phyloP scores from a whole-genome alignment of 2,113 vertebrate genomes.

The Actinemys pallida region DNA sequence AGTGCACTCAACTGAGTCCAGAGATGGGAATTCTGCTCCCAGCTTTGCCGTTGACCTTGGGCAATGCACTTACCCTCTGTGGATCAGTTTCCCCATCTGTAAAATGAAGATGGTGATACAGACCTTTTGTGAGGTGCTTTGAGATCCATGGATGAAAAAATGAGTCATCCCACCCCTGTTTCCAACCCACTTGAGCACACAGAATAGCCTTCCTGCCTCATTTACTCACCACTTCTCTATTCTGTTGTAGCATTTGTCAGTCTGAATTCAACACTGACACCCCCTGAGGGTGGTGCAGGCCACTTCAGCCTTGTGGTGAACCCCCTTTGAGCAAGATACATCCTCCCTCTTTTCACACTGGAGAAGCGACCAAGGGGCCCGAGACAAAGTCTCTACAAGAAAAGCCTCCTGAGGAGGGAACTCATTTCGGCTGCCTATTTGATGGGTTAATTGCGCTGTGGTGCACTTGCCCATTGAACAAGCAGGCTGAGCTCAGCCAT shows the following conservation, averaged over 20 bases:
- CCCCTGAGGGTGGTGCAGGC: no score
- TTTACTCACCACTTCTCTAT: neutral
- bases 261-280: no score
- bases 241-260: no score
- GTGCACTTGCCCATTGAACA: neutral
- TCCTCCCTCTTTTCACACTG: neutral
- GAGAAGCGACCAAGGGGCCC: neutral
- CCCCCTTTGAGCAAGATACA: neutral
- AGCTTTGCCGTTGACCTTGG: no score
- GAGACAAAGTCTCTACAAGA: constrained; percentile 27
- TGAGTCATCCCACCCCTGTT: neutral
- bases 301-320: neutral
- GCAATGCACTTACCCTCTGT: neutral
- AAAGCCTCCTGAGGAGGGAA: constrained; percentile 8
- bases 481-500: neutral
- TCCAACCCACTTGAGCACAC: neutral
- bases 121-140: neutral
- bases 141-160: neutral
- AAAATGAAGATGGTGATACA: neutral
- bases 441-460: neutral
- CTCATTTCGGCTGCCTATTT: neutral
- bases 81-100: neutral
- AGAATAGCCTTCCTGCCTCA: neutral
- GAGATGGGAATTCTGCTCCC: no score
- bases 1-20: no score